Evolutionary conservation across 1,140 invertebrate species (phyloP), one percentile per base, ranked within the genome.

Genomic region (Odontomachus brunneus): DNA sequence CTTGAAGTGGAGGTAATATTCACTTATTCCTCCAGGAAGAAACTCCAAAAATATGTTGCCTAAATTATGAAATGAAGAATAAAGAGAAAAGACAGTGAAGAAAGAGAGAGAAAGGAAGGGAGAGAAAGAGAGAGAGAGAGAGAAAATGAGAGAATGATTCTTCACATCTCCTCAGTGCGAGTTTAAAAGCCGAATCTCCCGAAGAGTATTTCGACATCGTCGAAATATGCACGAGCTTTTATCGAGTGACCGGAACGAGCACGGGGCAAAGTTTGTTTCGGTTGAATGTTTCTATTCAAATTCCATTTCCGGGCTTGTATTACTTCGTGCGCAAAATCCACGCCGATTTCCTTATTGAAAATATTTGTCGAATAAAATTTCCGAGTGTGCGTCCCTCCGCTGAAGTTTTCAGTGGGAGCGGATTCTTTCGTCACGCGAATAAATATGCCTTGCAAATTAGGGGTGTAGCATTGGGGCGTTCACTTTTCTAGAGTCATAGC

Each of bases 211-310:
- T n/a, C n/a, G n/a, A n/a, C 17, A 0, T 49, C 63, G 26, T 53
- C 65, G 76, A 81, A 82, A 82, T 60, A 82, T 73, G 74, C 57
- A n/a, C 49, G 29, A 74, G 78, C 66, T 74, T 74, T 82, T 38
- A 62, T 82, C 78, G 48, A 82, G 55, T 60, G 24, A 55, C 67
- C 67, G 38, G 44, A 62, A 82, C 24, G 55, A 71, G 17, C 29
- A 22, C 57, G 48, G 26, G 78, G 65, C 71, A 71, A 80, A 71
- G 48, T 71, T 69, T 33, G 33, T 80, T 80, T 24, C 51, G 75
- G 75, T 57, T 69, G 65, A 69, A 57, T 80, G 65, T 80, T 80
- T 80, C 51, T 80, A 80, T 80, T 78, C 63, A 78, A 78, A 78
- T 69, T 71, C 65, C 53, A 71, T 80, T 80, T 80, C 51, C 65